Evolutionary conservation across 2,888 invertebrate species (phyloP), one percentile per base, ranked within the genome.

Genomic region (Archips crataeganus): DNA sequence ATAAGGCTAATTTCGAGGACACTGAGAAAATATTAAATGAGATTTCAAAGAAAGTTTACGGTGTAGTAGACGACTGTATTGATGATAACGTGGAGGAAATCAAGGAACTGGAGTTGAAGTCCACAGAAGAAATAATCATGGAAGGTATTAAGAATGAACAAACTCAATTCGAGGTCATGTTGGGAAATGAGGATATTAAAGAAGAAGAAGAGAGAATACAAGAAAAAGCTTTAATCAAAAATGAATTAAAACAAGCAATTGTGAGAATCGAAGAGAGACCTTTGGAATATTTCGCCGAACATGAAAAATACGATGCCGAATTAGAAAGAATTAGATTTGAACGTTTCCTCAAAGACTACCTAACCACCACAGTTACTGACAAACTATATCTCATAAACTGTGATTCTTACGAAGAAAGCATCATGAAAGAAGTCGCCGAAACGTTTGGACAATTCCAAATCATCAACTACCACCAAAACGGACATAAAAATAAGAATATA

Each of bases 301-400:
- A 87, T 23, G 94, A 94, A 73, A 91, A 89, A 79, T 87, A 84
- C 69, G 84, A 85, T 0, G 90, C 94, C 0, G 90, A 93, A 79
- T 63, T 89, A 73, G 88, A 91, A 82, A 84, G 84, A 73, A 86
- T 87, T 2, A 82, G 81, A 78, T 93, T 88, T 71, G 84, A 80
- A 32, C 83, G 80, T 15, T 92, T 93, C 76, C 76, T 92, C 0
- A 90, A 89, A 75, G 75, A 78, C 4, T 90, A 82, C 59, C 80
- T 79, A 1, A 83, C 87, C 47, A 81, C 79, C 36, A 77, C 79
- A 1, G 10, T 57, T 23, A 76, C 66, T 4, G 82, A 81, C 5
- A 91, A 90, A 82, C 81, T 94, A 54, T 88, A 88, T 77, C 74
- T 94, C 34, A 84, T 94, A 0, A 94, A 94, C 80, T 94, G 94